Percentiles rank a stretch among this genome's conserved stretches.
Evolutionary conservation across 2,113 vertebrate genomes (phyloP).

Genomic region (Varanus komodoensis): DNA sequence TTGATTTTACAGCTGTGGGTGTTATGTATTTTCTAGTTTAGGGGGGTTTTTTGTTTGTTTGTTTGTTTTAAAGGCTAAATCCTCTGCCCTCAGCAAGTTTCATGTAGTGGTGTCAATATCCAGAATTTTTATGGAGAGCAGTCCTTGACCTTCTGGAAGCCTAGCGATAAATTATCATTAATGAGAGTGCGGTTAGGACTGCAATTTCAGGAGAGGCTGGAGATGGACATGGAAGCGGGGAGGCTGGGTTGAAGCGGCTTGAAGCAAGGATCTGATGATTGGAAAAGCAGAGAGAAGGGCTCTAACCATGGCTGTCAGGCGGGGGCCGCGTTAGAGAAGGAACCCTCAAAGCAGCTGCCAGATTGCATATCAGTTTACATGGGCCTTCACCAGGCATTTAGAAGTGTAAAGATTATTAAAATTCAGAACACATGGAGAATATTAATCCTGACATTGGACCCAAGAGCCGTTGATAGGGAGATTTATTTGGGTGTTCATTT

Average conservation of each 20-base stretch:
- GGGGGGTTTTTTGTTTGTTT: background rate
- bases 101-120: background rate
- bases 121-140: background rate
- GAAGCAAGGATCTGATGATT: background rate
- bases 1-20: background rate
- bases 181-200: background rate
- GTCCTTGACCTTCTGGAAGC: background rate
- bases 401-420: background rate
- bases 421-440: background rate
- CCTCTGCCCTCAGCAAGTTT: background rate
- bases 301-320: too few species aligned
- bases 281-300: background rate
- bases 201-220: background rate
- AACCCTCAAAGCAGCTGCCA: background rate
- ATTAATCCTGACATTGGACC: background rate
- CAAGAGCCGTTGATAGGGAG: background rate
- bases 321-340: background rate
- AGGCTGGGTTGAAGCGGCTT: background rate
- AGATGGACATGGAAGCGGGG: background rate
- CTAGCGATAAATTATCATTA: constrained; percentile 1
- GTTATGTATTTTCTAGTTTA: background rate
- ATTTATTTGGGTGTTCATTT: background rate
- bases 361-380: background rate
- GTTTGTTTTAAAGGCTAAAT: background rate
- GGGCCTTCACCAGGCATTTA: too few species aligned